These are phyloP conservation scores for Masnerella sp. DNA, from an alignment of 2,888 invertebrate species.

Conservation along the genomic window DNA sequence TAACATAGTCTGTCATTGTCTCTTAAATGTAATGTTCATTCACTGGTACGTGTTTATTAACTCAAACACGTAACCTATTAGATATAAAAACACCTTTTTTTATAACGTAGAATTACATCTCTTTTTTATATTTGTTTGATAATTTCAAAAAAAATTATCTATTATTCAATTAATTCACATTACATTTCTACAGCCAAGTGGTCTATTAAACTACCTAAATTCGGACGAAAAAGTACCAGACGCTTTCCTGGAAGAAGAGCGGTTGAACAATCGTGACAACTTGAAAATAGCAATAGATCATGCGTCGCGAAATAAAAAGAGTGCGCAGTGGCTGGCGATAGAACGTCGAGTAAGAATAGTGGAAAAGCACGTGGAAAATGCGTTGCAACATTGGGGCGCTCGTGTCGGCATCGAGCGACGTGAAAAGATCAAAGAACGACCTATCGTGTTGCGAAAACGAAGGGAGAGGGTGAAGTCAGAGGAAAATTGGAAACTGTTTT, in stretches of 20 bases:
- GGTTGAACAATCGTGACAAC: constrained; percentile 92
- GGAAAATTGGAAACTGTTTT: constrained; percentile 96
- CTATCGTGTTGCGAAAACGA: constrained; percentile 93
- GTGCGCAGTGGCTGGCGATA: constrained; percentile 85
- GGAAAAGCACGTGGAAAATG: constrained; percentile 89
- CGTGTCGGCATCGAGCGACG: constrained; percentile 81
- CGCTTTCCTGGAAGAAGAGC: constrained; percentile 84
- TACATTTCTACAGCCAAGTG: constrained; percentile 86
- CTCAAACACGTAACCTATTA: no score
- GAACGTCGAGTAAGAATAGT: constrained; percentile 86
- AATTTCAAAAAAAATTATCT: no score
- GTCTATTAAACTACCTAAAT: constrained; percentile 92
- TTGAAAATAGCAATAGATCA: constrained; percentile 94
- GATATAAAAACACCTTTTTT: no score
- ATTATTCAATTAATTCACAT: neutral
- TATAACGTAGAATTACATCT: no score
- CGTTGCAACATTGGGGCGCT: constrained; percentile 86
- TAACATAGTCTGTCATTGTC: no score
- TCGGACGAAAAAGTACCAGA: constrained; percentile 90
- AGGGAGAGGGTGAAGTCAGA: constrained; percentile 92
- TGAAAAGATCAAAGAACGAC: constrained; percentile 85
- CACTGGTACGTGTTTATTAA: no score
- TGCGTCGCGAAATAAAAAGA: constrained; percentile 83
- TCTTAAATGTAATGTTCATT: no score
- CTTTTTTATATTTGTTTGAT: no score